Evolutionary conservation across 2,113 vertebrate species (phyloP).

Genomic region (Ictidomys tridecemlineatus): DNA sequence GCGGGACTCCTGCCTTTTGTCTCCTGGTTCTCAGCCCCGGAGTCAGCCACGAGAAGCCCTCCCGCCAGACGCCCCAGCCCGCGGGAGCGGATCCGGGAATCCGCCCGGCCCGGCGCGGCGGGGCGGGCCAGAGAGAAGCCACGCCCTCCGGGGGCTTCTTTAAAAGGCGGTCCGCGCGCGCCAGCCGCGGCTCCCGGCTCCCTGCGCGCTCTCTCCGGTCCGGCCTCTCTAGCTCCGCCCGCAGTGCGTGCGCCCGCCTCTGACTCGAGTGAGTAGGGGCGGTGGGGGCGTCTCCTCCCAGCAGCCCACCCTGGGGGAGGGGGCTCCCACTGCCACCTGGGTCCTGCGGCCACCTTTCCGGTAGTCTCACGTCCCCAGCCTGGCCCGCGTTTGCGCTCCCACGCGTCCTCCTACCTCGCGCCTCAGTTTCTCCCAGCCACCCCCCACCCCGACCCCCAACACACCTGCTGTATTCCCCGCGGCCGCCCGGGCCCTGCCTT

Average conservation of each 20-base stretch:
- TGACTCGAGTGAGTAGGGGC: conserved; percentile 66
- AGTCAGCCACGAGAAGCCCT: fast-evolving
- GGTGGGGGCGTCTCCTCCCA: neutral
- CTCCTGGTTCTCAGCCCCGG: fast-evolving
- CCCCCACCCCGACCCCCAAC: too few species aligned
- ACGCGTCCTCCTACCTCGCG: neutral
- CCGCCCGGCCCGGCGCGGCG: neutral
- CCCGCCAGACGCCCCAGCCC: neutral
- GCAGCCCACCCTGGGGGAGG: neutral
- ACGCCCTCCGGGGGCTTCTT: neutral
- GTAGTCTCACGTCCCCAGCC: too few species aligned
- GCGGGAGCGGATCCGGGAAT: fast-evolving
- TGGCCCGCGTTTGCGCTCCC: too few species aligned
- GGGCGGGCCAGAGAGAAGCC: neutral
- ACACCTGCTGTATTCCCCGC: neutral
- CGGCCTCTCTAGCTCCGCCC: fast-evolving
- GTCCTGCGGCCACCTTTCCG: neutral
- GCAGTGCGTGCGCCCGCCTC: neutral
- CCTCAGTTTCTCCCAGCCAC: too few species aligned
- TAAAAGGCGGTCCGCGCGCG: neutral
- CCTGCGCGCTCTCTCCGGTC: fast-evolving
- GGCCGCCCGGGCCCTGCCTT: too few species aligned
- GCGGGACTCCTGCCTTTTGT: conserved; percentile 77
- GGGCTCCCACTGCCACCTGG: neutral
- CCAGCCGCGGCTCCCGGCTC: fast-evolving